phyloP scores from a whole-genome alignment of 2,888 invertebrate genomes.

The Sarcophaga subvicina region DNA sequence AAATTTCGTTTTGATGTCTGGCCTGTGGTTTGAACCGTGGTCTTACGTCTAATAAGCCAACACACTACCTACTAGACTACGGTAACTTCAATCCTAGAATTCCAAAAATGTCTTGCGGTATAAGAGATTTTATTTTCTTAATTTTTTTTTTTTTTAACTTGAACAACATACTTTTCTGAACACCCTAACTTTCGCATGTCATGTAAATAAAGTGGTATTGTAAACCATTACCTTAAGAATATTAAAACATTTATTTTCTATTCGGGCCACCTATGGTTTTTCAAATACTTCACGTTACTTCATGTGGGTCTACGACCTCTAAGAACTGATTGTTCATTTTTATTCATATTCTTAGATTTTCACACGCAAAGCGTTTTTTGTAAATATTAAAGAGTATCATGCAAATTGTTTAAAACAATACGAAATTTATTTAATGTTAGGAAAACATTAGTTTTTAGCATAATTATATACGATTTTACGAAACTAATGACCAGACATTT shows the following conservation, averaged over 20 bases:
- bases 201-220: constrained; percentile 12
- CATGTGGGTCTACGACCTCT: not conserved
- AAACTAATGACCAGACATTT: not conserved
- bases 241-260: not conserved
- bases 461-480: not conserved
- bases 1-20: no score
- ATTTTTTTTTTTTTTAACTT: no score
- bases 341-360: constrained; percentile 35
- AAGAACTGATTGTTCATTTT: not conserved
- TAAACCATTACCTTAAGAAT: constrained; percentile 34
- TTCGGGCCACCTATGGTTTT: constrained; percentile 28
- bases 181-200: no score
- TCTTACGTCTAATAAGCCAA: no score
- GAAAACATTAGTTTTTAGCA: not conserved
- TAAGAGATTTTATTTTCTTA: no score
- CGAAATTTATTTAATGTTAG: not conserved
- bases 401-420: not conserved
- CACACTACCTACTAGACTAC: no score
- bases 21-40: no score
- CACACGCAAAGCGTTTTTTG: constrained; percentile 45
- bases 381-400: not conserved
- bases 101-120: no score
- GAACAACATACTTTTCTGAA: no score
- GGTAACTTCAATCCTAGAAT: no score
- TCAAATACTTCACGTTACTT: constrained; percentile 10